Evolutionary conservation across 2,113 vertebrate genomes (phyloP), one percentile per base, ranked within the genome.

Genomic region (Leptobrachium leishanense): DNA sequence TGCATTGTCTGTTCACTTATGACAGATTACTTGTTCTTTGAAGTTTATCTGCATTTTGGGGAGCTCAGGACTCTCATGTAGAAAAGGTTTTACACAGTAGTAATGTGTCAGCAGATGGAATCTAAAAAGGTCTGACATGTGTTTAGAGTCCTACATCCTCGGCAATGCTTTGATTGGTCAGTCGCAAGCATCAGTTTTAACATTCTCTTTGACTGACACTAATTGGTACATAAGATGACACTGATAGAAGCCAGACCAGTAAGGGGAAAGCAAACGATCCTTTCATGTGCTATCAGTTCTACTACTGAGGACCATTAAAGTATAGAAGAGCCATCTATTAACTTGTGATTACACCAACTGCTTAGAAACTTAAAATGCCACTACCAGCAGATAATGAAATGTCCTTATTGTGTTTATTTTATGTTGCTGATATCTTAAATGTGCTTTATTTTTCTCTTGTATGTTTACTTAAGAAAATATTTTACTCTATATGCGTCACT

Each of bases 151-250:
- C 40, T 43, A 42, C 10, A 11, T 39, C 66, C 39, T 70, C 57
- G 40, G 12, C 41, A 9, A 66, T 8, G 67, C 59, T 54, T 65
- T 57, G 40, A 65, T 15, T 72, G 77, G 77, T 79, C 69, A 66
- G 69, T 63, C 43, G 43, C 53, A 43, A 69, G 40, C 70, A 59
- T 73, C 40, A 67, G 70, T 68, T 55, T 54, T 57, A 73, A 43
- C 50, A 41, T 15, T 31, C 70, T 39, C 3, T 68, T 40, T 80
- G 71, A 74, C 13, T 80, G 77, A 80, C 77, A 68, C 63, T 80
- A 80, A 80, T 80, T 80, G 63, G 77, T 9, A 15, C 20, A 15
- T 63, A 20, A 20, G 13, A 40, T 67, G 77, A 80, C 77, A 59
- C 62, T 12, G 63, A 54, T 67, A 67, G 43, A 67, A 53, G 59